Percentiles rank a stretch among this genome's conserved stretches.
phyloP scores from a whole-genome alignment of 2,888 invertebrate genomes.

The Cotesia congregata region DNA sequence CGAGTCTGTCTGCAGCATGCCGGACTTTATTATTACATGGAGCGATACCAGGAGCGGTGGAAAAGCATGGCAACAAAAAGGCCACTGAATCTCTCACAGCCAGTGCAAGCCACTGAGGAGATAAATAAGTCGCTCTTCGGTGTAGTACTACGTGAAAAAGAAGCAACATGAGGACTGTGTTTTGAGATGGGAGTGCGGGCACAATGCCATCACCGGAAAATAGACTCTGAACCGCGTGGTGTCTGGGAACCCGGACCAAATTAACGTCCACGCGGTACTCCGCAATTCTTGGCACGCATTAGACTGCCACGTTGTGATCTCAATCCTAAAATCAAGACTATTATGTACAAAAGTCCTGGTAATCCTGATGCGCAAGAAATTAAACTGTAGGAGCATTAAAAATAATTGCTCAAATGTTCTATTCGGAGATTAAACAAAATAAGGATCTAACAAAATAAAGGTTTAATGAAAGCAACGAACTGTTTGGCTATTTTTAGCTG shows the following conservation, averaged over 20 bases:
- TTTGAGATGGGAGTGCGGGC: constrained; percentile 29
- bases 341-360: neutral
- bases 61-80: neutral
- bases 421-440: neutral
- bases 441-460: neutral
- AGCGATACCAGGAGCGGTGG: neutral
- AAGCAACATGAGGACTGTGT: constrained; percentile 30
- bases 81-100: neutral
- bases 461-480: neutral
- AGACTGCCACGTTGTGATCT: constrained; percentile 34
- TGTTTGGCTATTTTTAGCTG: constrained; percentile 1
- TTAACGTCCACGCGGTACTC: constrained; percentile 67
- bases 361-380: neutral
- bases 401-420: neutral
- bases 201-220: constrained; percentile 54
- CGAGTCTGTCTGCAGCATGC: neutral
- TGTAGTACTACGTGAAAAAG: constrained; percentile 17
- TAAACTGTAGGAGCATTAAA: neutral
- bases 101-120: neutral
- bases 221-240: constrained; percentile 67
- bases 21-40: neutral
- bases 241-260: constrained; percentile 66
- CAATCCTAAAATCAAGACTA: neutral
- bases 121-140: constrained; percentile 36
- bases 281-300: constrained; percentile 58